Base-by-base conservation (phyloP, 2,797 vertebrate species). In the Pygocentrus nattereri region DNA sequence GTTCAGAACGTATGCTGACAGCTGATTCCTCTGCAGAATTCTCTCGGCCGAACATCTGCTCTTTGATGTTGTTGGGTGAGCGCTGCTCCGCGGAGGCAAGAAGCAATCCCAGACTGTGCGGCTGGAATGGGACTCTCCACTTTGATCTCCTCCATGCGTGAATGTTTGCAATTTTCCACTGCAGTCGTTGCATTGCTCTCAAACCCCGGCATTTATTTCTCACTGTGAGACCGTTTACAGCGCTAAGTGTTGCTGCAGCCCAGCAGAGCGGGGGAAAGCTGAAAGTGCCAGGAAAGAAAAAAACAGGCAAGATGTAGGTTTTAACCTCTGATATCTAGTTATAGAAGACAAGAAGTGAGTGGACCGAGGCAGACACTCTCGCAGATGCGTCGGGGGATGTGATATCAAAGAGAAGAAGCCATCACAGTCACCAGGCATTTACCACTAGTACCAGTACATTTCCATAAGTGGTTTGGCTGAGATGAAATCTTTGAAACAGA, bases 81-180 rank as follows among this genome's bases (percentile, higher is more conserved):
- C 89, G 58, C 77, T 65, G 79, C 79, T 87, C 82, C 87, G 30
- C 84, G 84, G 84, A 88, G 91, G 87, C 81, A 85, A 84, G 85
- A 82, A 80, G 88, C 87, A 92, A 92, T 93, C 89, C 89, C 74
- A 56, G 86, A 79, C 86, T 90, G 88, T 88, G 82, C 86, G 87
- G 90, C 90, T 90, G 85, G 88, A 91, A 90, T 87, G 88, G 87
- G 89, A 85, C 90, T 89, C 81, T 77, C 77, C 82, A 7, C 93
- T 94, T 95, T 94, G 91, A 94, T 94, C 92, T 94, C 85, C 68
- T 86, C 70, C 90, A 90, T 91, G 90, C 90, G 89, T 90, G 91
- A 88, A 52, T 10, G 65, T 47, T 79, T 79, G 89, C 88, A 87
- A 91, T 93, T 92, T 92, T 92, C 90, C 88, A 88, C 91, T 52